Evolutionary conservation across 2,797 vertebrate genomes (phyloP), one percentile per base, ranked within the genome.

Genomic region (Pseudomugil gertrudae): DNA sequence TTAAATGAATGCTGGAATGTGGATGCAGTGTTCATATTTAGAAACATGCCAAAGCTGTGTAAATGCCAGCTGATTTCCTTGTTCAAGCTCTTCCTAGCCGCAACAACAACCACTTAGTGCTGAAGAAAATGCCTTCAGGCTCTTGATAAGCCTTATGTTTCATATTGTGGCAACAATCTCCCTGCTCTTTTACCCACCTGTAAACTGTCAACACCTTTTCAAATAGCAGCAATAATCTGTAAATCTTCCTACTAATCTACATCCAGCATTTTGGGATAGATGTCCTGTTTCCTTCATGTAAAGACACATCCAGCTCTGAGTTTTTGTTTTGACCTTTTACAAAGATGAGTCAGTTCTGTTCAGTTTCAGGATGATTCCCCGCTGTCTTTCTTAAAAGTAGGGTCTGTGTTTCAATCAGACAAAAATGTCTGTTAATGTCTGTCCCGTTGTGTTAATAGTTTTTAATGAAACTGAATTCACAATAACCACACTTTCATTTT

Each of bases 171-270:
- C 66, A 63, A 55, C 47, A 27, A 32, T 64, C 51, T 38, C 24
- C 52, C 2, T 9, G 3, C 52, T 50, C 45, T 54, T 53, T 50
- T 27, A 57, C 36, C 29, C 19, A 45, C 19, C 19, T 45, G 64
- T 38, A 57, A 81, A 78, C 62, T 67, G 74, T 74, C 75, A 68
- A 66, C 77, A 79, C 67, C 32, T 74, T 55, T 67, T 66, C 63
- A 62, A 58, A 56, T 36, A 72, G 57, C 62, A 32, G 29, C 32
- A 61, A 58, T n/a, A 4, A 64, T 79, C 66, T 30, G 60, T 77
- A 59, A 68, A 72, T 69, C 66, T 54, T 6, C 40, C 19, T 45
- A 19, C 15, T 17, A 40, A 40, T 71, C 11, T 24, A 24, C 10
- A 47, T 13, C 21, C 21, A 43, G 3, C 10, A 5, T 24, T 48